phyloP scores from a whole-genome alignment of 1,140 invertebrate species.

The Bombus soroeensis region DNA sequence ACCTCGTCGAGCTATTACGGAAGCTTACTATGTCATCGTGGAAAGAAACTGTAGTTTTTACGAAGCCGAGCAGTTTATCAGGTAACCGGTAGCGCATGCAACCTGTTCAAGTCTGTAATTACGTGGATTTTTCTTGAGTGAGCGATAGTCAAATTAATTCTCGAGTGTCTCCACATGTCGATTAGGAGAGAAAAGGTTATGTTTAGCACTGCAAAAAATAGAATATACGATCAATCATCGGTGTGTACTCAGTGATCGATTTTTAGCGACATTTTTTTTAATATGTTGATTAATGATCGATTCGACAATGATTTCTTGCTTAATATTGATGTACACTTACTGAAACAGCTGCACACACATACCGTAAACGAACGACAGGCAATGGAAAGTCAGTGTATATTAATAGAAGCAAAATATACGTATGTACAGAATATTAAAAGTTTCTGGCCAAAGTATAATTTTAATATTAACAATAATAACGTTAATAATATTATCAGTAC shows the following conservation, averaged over 20 bases:
- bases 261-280: neutral
- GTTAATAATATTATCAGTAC: too few species aligned
- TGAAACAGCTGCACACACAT: neutral
- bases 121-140: neutral
- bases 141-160: neutral
- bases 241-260: neutral
- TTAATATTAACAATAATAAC: too few species aligned
- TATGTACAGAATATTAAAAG: too few species aligned
- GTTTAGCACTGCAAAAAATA: neutral
- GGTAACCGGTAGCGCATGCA: neutral
- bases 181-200: neutral
- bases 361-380: too few species aligned
- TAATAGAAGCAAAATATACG: too few species aligned
- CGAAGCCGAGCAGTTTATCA: neutral
- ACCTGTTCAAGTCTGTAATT: neutral
- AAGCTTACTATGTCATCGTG: neutral
- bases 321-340: neutral
- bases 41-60: neutral
- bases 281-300: neutral
- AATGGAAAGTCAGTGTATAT: too few species aligned
- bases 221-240: neutral
- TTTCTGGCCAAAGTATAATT: too few species aligned
- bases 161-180: neutral
- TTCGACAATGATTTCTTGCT: neutral
- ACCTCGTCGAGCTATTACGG: neutral